Evolutionary conservation across 1,140 invertebrate species (phyloP).

Genomic region (Aleiodes sp.): DNA sequence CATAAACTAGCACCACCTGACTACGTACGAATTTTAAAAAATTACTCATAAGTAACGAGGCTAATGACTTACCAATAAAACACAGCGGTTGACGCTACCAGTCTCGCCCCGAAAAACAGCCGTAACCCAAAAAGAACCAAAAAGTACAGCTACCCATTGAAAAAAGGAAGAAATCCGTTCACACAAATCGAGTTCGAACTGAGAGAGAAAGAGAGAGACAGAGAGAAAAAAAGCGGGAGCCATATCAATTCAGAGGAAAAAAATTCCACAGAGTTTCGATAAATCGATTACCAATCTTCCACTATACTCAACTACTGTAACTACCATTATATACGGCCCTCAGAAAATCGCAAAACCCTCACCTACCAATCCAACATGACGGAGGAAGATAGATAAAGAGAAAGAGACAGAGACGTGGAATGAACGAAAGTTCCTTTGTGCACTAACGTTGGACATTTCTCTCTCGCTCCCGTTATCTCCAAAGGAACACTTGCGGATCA

Average conservation of each 20-base stretch:
- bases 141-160: slow-evolving; percentile 2
- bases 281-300: not conserved
- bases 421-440: too few species aligned
- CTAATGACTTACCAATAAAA: slow-evolving; percentile 44
- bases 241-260: not conserved
- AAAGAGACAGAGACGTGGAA: too few species aligned
- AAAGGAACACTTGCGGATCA: slow-evolving; percentile 37
- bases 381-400: too few species aligned
- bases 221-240: not conserved
- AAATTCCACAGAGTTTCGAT: not conserved
- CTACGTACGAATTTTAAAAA: not conserved
- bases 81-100: slow-evolving; percentile 29
- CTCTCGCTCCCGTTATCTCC: slow-evolving; percentile 30
- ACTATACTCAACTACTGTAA: too few species aligned
- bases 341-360: not conserved
- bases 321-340: not conserved
- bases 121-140: slow-evolving; percentile 15
- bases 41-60: slow-evolving; percentile 30
- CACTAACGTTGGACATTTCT: not conserved
- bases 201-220: too few species aligned
- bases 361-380: too few species aligned
- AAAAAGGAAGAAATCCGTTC: not conserved
- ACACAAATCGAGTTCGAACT: too few species aligned
- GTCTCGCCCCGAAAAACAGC: not conserved
- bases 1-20: too few species aligned